A percentile compares a stretch with the other conserved stretches of the same genome.
phyloP scores from a whole-genome alignment of 2,888 invertebrate genomes.

The Lucinisca nassula region DNA sequence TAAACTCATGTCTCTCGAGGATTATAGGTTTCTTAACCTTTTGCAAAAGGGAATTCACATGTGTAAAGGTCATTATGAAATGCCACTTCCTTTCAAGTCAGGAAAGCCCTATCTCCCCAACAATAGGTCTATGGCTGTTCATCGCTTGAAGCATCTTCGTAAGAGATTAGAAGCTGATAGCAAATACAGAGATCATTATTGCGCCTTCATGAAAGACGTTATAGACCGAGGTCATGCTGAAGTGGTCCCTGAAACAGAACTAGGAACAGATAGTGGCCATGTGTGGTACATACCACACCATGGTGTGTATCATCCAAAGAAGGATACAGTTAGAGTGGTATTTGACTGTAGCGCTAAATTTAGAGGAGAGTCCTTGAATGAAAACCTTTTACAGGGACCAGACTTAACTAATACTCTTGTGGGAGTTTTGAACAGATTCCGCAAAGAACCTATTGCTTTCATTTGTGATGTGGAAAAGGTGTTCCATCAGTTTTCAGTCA shows the following conservation, averaged over 20 bases:
- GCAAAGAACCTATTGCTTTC: conserved; percentile 45
- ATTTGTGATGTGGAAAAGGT: conserved; percentile 65
- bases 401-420: conserved; percentile 60
- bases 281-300: conserved; percentile 39
- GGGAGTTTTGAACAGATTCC: conserved; percentile 64
- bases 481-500: conserved; percentile 56
- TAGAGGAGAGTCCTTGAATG: conserved; percentile 29
- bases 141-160: not conserved
- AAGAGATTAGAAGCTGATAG: not conserved
- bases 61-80: conserved; percentile 20
- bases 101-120: conserved; percentile 5
- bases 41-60: not conserved
- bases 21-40: not conserved
- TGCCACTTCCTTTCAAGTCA: conserved; percentile 25
- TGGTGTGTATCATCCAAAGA: conserved; percentile 41
- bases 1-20: not conserved
- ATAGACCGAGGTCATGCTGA: conserved; percentile 20
- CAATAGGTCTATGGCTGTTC: conserved; percentile 3
- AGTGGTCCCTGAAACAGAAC: not conserved
- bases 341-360: conserved; percentile 67
- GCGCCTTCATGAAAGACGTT: conserved; percentile 5
- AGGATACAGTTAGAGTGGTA: conserved; percentile 39
- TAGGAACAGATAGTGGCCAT: not conserved
- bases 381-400: conserved; percentile 59
- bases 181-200: not conserved